Conservation (phyloP, 2,113 vertebrate genomes). For the Alectura lathami region DNA sequence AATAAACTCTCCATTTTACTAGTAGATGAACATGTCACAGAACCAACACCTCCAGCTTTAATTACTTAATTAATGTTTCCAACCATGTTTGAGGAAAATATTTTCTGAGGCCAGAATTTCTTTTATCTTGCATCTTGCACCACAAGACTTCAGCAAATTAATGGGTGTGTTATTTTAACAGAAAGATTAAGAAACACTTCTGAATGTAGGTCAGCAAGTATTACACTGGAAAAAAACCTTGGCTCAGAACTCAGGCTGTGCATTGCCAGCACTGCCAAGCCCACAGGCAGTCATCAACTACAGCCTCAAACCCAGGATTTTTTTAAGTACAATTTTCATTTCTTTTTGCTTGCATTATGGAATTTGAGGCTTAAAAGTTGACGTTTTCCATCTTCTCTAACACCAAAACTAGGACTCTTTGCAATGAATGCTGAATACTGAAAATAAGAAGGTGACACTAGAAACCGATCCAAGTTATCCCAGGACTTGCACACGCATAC, state of each 20-base stretch:
- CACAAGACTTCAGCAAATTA: constrained; percentile 44
- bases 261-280: constrained; percentile 22
- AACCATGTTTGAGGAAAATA: constrained; percentile 30
- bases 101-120: constrained; percentile 50
- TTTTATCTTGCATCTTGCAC: constrained; percentile 37
- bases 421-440: neutral
- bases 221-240: constrained; percentile 35
- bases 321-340: neutral
- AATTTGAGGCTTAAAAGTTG: neutral
- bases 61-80: constrained; percentile 29
- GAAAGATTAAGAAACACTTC: constrained; percentile 59
- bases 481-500: neutral
- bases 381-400: neutral
- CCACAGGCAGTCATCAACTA: constrained; percentile 8
- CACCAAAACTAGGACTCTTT: neutral
- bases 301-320: constrained; percentile 4
- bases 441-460: neutral
- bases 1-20: neutral
- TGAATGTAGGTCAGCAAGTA: constrained; percentile 65
- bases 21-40: neutral
- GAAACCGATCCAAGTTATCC: neutral
- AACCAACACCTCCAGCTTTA: neutral
- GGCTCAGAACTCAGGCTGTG: neutral
- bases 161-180: constrained; percentile 60
- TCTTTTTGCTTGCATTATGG: neutral